These are phyloP conservation scores for Musca domestica DNA, from an alignment of 1,140 invertebrate genomes.

Conservation along the genomic window DNA sequence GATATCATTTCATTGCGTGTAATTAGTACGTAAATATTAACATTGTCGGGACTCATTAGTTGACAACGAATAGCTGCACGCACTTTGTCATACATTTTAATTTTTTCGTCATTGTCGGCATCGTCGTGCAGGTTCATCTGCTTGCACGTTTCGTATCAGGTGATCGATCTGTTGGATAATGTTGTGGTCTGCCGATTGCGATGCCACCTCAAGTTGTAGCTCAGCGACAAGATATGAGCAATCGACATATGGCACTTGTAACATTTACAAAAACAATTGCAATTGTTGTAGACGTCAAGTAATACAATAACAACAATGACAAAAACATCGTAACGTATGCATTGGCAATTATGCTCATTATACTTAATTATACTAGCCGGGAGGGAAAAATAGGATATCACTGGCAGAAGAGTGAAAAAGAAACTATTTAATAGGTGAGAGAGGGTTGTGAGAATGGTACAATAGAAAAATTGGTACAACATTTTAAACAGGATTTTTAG, in stretches of 20 bases:
- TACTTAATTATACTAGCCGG: slow-evolving; percentile 49
- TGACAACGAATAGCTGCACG: slow-evolving; percentile 54
- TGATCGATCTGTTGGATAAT: neutral
- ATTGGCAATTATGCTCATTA: slow-evolving; percentile 55
- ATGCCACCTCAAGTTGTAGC: neutral
- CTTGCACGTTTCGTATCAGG: neutral
- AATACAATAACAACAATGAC: neutral
- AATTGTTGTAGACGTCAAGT: slow-evolving; percentile 15
- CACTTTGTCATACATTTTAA: slow-evolving; percentile 55
- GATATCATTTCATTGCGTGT: slow-evolving; percentile 25
- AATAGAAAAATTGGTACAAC: no score
- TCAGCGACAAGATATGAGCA: slow-evolving; percentile 15
- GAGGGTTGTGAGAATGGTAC: no score
- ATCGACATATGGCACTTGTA: slow-evolving; percentile 10
- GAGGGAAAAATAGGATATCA: neutral
- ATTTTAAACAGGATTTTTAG: no score
- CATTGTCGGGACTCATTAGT: slow-evolving; percentile 51
- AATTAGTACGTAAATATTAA: slow-evolving; percentile 41
- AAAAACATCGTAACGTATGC: slow-evolving; percentile 31
- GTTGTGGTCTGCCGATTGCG: neutral
- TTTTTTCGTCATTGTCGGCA: slow-evolving; percentile 33
- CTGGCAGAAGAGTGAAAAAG: no score
- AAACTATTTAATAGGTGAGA: no score
- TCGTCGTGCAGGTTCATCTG: no score
- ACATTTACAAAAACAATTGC: slow-evolving; percentile 16